Conservation (phyloP, 1,140 invertebrate genomes). For the Scaptomyza graminum region DNA sequence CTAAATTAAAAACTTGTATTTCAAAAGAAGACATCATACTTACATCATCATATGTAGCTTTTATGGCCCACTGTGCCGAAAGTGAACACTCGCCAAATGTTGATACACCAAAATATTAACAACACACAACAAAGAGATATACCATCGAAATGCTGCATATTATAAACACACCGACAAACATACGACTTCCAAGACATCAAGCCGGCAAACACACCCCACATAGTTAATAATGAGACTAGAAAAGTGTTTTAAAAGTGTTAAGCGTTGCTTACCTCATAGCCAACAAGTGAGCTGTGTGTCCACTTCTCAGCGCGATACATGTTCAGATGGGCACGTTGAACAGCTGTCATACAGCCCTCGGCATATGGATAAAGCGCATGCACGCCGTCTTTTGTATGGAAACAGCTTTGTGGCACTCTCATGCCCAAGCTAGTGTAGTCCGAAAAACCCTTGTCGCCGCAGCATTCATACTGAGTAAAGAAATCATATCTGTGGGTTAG, state of each 20-base stretch:
- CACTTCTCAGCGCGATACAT: slow-evolving; percentile 69
- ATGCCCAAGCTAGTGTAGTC: slow-evolving; percentile 61
- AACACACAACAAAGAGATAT: too few species aligned
- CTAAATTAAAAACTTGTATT: too few species aligned
- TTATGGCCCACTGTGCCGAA: too few species aligned
- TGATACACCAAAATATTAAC: too few species aligned
- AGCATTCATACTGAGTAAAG: slow-evolving; percentile 66
- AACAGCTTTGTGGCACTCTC: slow-evolving; percentile 68
- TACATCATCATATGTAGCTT: too few species aligned
- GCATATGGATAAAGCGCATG: slow-evolving; percentile 65
- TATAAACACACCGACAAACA: too few species aligned
- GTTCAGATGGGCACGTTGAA: slow-evolving; percentile 58
- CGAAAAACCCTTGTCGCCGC: slow-evolving; percentile 54
- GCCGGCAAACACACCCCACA: background rate
- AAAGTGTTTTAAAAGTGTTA: too few species aligned
- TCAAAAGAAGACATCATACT: too few species aligned
- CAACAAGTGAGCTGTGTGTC: slow-evolving; percentile 63
- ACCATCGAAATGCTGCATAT: too few species aligned
- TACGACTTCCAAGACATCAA: too few species aligned
- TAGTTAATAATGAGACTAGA: background rate
- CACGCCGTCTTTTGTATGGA: slow-evolving; percentile 56
- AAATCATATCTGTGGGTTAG: background rate
- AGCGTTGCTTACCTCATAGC: slow-evolving; percentile 60
- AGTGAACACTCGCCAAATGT: too few species aligned
- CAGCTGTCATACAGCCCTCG: slow-evolving; percentile 69